These are phyloP conservation scores for Zalophus californianus DNA, from an alignment of 2,797 vertebrate species.

Conservation along the genomic window DNA sequence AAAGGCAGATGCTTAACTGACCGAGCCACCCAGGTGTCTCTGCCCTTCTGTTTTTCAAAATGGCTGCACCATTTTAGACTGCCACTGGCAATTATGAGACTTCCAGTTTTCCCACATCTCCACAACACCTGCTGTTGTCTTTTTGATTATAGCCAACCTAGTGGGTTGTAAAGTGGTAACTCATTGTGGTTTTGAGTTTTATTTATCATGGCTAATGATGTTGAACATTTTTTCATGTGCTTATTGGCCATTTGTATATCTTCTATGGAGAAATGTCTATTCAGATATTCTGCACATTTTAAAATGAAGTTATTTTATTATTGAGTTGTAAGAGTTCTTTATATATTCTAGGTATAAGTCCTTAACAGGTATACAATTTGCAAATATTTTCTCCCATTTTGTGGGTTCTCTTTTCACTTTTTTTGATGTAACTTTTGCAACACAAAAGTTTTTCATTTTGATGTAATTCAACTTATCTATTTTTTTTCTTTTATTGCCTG, in stretches of 20 bases:
- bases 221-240: background rate
- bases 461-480: background rate
- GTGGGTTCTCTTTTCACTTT: background rate
- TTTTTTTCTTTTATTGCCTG: background rate
- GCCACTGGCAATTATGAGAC: background rate
- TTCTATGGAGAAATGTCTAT: background rate
- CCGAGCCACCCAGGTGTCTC: background rate
- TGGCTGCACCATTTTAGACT: background rate
- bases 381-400: background rate
- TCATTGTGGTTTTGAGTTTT: slow-evolving; percentile 2
- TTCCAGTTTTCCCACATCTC: background rate
- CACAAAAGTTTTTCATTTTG: background rate
- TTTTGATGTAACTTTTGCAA: background rate
- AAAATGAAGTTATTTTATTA: background rate
- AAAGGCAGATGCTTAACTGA: background rate
- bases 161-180: background rate
- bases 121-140: background rate
- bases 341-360: background rate
- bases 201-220: background rate
- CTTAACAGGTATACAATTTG: background rate
- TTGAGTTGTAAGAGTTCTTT: background rate
- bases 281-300: background rate
- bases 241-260: background rate
- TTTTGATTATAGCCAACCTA: background rate
- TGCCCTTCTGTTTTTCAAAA: background rate